phyloP scores from a whole-genome alignment of 2,888 invertebrate genomes.

The Epinotia nisella region DNA sequence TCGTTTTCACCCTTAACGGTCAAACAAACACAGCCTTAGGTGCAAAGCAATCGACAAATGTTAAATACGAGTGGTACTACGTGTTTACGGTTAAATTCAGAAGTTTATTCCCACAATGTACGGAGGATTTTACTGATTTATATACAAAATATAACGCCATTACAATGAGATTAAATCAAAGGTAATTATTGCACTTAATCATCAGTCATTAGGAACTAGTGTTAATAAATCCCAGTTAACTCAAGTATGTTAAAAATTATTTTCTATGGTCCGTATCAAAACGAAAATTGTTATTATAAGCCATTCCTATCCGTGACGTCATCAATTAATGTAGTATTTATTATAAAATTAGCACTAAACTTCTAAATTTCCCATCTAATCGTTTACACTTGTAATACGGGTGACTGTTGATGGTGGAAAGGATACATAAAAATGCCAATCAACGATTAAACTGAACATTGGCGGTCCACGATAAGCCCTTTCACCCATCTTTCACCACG shows the following conservation, averaged over 20 bases:
- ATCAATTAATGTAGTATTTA: background rate
- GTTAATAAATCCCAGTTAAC: slow-evolving; percentile 23
- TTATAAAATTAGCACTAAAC: slow-evolving; percentile 1
- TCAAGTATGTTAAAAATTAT: background rate
- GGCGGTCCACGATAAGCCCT: slow-evolving; percentile 61
- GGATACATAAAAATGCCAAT: slow-evolving; percentile 40
- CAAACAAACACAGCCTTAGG: slow-evolving; percentile 79
- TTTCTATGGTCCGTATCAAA: background rate
- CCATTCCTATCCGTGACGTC: background rate
- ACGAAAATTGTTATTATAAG: slow-evolving; percentile 12
- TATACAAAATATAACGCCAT: slow-evolving; percentile 9
- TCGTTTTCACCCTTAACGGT: slow-evolving; percentile 80
- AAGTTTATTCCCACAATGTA: slow-evolving; percentile 17
- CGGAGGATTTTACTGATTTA: background rate
- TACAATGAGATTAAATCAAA: slow-evolving; percentile 9
- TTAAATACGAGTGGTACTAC: slow-evolving; percentile 38
- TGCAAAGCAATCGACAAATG: slow-evolving; percentile 70
- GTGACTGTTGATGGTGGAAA: slow-evolving; percentile 32
- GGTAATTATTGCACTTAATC: background rate
- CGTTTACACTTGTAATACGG: slow-evolving; percentile 15
- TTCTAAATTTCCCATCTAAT: slow-evolving; percentile 23
- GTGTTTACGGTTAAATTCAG: slow-evolving; percentile 36
- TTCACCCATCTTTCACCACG: slow-evolving; percentile 70
- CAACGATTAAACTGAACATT: slow-evolving; percentile 34
- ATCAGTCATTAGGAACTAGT: background rate